Evolutionary conservation across 2,888 invertebrate species (phyloP).

Genomic region (Zootermopsis nevadensis): DNA sequence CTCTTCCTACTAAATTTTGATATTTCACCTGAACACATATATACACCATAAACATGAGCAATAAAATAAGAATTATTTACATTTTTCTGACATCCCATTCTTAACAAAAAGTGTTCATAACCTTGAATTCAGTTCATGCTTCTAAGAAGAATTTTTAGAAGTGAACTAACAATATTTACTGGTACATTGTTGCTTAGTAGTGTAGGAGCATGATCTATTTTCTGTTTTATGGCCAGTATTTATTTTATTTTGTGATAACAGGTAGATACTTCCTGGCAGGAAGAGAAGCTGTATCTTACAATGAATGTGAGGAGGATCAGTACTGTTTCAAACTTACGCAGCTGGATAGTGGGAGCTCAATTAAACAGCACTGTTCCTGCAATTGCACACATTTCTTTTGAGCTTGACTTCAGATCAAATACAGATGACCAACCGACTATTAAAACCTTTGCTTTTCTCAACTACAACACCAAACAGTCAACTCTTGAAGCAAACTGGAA

Average conservation of each 20-base stretch:
- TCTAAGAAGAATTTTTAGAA: too few species aligned
- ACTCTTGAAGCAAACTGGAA: constrained; percentile 35
- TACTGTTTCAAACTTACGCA: not conserved
- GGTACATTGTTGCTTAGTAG: not conserved
- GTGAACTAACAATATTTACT: too few species aligned
- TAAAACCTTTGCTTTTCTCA: constrained; percentile 4
- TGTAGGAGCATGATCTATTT: too few species aligned
- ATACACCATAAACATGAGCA: too few species aligned
- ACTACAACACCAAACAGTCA: constrained; percentile 17
- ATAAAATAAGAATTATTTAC: too few species aligned
- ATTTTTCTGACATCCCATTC: too few species aligned
- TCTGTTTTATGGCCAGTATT: not conserved
- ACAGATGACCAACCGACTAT: not conserved
- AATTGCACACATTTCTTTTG: constrained; percentile 1
- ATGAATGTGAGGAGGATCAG: not conserved
- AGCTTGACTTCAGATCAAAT: constrained; percentile 10
- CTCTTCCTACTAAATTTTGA: too few species aligned
- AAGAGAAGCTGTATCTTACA: constrained; percentile 9
- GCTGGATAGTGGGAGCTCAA: not conserved
- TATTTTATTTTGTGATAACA: constrained; percentile 21
- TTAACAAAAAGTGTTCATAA: too few species aligned
- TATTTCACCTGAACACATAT: too few species aligned
- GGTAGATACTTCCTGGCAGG: constrained; percentile 38
- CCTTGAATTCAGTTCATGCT: too few species aligned
- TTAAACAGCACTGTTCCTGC: constrained; percentile 16